A percentile compares a stretch with the other conserved stretches of the same genome.
Evolutionary conservation across 2,797 vertebrate species (phyloP).

Genomic region (Liparis tanakae): DNA sequence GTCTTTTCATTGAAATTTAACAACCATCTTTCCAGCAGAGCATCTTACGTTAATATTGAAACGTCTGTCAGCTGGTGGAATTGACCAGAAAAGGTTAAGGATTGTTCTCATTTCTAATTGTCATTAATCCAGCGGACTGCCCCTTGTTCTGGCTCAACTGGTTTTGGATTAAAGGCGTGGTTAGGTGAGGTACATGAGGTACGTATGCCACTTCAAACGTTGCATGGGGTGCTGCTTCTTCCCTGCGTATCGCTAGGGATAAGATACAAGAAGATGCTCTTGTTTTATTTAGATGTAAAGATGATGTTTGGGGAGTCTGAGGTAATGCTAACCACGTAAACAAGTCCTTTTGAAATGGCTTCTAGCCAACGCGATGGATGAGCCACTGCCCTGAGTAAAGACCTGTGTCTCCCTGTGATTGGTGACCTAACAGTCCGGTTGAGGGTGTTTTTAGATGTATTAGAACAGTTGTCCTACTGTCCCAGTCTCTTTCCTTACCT

Average conservation of each 20-base stretch:
- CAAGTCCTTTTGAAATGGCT: background rate
- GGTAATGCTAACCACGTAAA: background rate
- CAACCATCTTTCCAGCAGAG: background rate
- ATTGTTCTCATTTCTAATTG: background rate
- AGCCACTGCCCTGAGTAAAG: conserved; percentile 27
- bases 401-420: conserved; percentile 85
- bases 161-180: too few species aligned
- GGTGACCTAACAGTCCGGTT: conserved; percentile 80
- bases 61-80: background rate
- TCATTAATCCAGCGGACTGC: background rate
- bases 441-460: conserved; percentile 28
- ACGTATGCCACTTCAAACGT: background rate
- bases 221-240: background rate
- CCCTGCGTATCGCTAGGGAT: background rate
- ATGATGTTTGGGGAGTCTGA: background rate
- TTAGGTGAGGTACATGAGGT: background rate
- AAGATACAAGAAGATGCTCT: background rate
- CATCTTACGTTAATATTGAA: background rate
- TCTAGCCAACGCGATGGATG: conserved; percentile 5
- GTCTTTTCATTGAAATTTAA: background rate
- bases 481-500: conserved; percentile 72
- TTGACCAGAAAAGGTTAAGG: background rate
- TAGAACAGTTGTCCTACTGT: conserved; percentile 63
- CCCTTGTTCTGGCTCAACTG: too few species aligned
- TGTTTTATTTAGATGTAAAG: background rate